Evolutionary conservation across 2,113 vertebrate species (phyloP).

Genomic region (human (Homo sapiens)): DNA sequence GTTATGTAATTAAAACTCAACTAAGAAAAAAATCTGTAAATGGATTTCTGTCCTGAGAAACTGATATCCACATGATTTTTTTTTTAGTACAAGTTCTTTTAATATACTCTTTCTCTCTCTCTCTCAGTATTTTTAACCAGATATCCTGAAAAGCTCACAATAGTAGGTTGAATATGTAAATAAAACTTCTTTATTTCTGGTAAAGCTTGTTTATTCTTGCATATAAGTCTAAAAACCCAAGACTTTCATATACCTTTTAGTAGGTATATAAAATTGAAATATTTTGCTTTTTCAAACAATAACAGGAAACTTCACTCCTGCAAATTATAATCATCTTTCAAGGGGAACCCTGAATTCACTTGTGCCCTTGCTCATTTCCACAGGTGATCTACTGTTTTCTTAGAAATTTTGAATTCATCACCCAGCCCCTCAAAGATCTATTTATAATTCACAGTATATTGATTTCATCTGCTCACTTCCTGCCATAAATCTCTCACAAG

Average conservation of each 20-base stretch:
- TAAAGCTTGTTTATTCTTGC: not conserved
- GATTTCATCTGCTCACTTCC: constrained; percentile 46
- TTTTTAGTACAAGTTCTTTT: not conserved
- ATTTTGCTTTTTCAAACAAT: not conserved
- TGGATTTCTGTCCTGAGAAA: not conserved
- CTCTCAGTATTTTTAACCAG: not conserved
- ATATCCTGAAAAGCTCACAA: not conserved
- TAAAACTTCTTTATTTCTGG: constrained; percentile 1
- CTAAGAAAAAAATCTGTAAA: not conserved
- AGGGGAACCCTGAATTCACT: not conserved
- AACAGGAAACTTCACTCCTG: not conserved
- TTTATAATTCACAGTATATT: constrained; percentile 43
- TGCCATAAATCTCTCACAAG: constrained; percentile 13
- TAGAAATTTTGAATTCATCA: constrained; percentile 35
- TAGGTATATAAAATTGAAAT: not conserved
- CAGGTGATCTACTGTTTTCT: not conserved
- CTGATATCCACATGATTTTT: not conserved
- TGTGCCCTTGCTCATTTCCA: not conserved
- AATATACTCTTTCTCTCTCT: not conserved
- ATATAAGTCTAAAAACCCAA: not conserved
- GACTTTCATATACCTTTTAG: not conserved
- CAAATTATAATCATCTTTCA: not conserved
- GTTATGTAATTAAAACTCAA: not conserved
- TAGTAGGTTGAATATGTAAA: not conserved
- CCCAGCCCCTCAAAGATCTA: not conserved